A percentile compares a stretch with the other conserved stretches of the same genome.
Evolutionary conservation across 2,113 vertebrate species (phyloP).

Genomic region (Hylia prasina): DNA sequence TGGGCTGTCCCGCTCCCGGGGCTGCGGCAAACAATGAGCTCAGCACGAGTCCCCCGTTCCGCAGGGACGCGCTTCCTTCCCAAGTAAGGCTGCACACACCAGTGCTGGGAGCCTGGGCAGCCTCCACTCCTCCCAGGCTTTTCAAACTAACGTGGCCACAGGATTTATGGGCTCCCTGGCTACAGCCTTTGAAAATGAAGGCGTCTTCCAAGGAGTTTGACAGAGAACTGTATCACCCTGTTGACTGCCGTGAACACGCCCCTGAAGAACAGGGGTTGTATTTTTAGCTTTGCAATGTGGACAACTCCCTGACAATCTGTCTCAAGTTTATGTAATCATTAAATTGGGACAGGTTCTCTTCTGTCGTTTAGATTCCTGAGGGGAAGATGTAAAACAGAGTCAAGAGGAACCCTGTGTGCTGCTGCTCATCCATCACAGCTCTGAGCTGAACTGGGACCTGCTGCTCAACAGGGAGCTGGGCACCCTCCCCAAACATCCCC

Average conservation of each 20-base stretch:
- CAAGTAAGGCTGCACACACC: conserved; percentile 62
- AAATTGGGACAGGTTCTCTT: neutral
- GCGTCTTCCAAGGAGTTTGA: neutral
- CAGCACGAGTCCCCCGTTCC: conserved; percentile 33
- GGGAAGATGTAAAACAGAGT: neutral
- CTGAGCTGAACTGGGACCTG: rapidly evolving
- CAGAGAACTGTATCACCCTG: neutral
- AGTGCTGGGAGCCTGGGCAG: neutral
- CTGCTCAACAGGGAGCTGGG: neutral
- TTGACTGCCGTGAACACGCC: rapidly evolving
- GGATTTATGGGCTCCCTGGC: neutral
- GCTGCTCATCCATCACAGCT: neutral
- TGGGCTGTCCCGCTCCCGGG: conserved; percentile 26
- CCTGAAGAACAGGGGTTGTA: rapidly evolving
- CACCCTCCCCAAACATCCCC: neutral
- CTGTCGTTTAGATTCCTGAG: neutral
- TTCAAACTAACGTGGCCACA: neutral
- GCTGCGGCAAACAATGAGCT: conserved; percentile 59
- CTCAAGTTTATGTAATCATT: neutral
- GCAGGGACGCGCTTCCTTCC: conserved; percentile 20
- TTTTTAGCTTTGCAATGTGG: neutral
- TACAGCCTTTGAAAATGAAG: neutral
- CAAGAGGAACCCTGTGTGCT: neutral
- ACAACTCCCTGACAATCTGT: neutral
- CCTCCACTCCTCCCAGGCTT: neutral